Percentiles rank a stretch among this genome's conserved stretches.
Conservation (phyloP, 2,113 vertebrate genomes). For the Tupaia tana region DNA sequence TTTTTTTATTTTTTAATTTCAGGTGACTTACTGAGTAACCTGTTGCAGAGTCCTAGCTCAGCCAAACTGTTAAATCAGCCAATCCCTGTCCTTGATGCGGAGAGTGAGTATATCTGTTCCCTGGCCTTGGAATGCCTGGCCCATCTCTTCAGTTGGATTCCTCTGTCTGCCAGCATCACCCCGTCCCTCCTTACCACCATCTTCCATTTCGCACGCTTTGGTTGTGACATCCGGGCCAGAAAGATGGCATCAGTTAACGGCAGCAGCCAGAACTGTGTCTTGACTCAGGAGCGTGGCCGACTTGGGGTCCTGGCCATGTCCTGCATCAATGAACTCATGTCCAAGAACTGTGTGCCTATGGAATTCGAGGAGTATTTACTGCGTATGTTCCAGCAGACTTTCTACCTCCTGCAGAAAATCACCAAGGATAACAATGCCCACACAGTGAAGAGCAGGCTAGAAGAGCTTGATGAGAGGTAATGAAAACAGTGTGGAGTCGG, state of each 20-base stretch:
- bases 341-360: slow-evolving; percentile 99
- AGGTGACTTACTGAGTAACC: slow-evolving; percentile 91
- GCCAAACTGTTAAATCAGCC: slow-evolving; percentile 95
- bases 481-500: slow-evolving; percentile 36
- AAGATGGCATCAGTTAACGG: slow-evolving; percentile 92
- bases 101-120: slow-evolving; percentile 95
- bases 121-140: slow-evolving; percentile 97
- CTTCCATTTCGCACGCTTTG: slow-evolving; percentile 98
- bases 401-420: slow-evolving; percentile 98
- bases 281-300: slow-evolving; percentile 90
- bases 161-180: slow-evolving; percentile 97
- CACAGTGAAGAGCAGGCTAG: slow-evolving; percentile 94
- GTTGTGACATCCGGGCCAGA: slow-evolving; percentile 92
- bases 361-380: slow-evolving; percentile 99
- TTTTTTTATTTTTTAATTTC: slow-evolving; percentile 53
- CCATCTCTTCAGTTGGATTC: slow-evolving; percentile 99
- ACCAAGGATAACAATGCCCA: slow-evolving; percentile 96
- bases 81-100: slow-evolving; percentile 93
- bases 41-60: slow-evolving; percentile 93
- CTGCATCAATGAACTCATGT: slow-evolving; percentile 99
- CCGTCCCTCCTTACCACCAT: slow-evolving; percentile 97
- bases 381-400: slow-evolving; percentile 99
- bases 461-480: slow-evolving; percentile 98
- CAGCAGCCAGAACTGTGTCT: slow-evolving; percentile 85
- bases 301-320: slow-evolving; percentile 97